Evolutionary conservation across 2,888 invertebrate genomes (phyloP).

Genomic region (Dolichomitus sp.): DNA sequence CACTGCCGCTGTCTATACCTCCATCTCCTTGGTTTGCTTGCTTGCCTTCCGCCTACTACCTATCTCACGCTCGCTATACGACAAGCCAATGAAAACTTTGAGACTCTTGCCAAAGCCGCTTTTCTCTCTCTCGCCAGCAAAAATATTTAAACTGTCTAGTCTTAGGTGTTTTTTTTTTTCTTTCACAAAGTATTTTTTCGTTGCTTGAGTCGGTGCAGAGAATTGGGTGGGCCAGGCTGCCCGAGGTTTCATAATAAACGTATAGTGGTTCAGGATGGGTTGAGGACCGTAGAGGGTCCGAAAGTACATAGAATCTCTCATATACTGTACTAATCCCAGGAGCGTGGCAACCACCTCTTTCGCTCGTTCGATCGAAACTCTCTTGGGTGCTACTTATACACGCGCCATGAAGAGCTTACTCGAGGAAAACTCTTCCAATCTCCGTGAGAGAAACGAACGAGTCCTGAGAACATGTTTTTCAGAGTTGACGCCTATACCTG

Average conservation of each 20-base stretch:
- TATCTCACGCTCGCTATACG: constrained; percentile 30
- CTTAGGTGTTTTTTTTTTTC: neutral
- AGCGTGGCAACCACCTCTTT: constrained; percentile 37
- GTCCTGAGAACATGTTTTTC: constrained; percentile 8
- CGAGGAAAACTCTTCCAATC: constrained; percentile 17
- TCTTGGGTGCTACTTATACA: constrained; percentile 14
- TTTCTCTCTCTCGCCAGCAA: constrained; percentile 26
- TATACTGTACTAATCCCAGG: constrained; percentile 18
- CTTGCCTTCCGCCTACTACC: constrained; percentile 22
- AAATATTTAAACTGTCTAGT: constrained; percentile 52
- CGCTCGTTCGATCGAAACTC: constrained; percentile 23
- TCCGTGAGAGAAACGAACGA: constrained; percentile 16
- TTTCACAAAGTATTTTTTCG: constrained; percentile 22
- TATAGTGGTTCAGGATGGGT: neutral
- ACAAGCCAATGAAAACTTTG: constrained; percentile 55
- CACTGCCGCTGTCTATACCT: constrained; percentile 31
- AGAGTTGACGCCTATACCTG: neutral
- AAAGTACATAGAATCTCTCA: constrained; percentile 20
- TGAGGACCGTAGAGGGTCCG: constrained; percentile 9
- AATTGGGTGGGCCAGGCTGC: neutral
- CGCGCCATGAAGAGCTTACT: constrained; percentile 14
- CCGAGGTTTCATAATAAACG: constrained; percentile 10
- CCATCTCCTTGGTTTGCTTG: constrained; percentile 15
- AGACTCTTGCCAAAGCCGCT: constrained; percentile 42
- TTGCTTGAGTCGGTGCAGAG: neutral